Evolutionary conservation across 2,797 vertebrate species (phyloP).

Genomic region (Danio tinwini): DNA sequence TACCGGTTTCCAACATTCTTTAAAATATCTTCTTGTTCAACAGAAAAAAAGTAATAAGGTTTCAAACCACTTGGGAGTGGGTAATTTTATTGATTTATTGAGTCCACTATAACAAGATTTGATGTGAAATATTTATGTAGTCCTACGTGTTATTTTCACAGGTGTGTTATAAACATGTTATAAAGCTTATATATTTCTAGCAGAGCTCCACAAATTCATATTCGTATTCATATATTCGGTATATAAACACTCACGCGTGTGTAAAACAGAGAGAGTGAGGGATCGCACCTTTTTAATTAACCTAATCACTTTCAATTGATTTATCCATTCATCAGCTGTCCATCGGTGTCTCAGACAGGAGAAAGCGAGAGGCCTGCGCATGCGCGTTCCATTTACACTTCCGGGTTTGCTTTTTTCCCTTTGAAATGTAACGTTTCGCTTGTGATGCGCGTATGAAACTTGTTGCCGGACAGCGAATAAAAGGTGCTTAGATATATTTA

Average conservation of each 20-base stretch:
- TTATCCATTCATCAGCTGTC: neutral
- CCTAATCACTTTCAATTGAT: neutral
- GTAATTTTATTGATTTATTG: no score
- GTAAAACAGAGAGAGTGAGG: neutral
- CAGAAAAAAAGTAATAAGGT: no score
- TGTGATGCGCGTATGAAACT: conserved; percentile 10
- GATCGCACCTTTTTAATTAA: neutral
- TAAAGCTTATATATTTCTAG: neutral
- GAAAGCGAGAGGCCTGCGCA: neutral
- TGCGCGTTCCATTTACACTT: conserved; percentile 29
- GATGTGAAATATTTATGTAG: no score
- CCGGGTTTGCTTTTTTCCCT: conserved; percentile 26
- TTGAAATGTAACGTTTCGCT: conserved; percentile 21
- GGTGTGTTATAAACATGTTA: no score
- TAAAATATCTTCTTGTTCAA: no score
- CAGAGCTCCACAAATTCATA: neutral
- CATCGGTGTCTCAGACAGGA: neutral
- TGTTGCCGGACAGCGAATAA: neutral
- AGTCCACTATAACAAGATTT: no score
- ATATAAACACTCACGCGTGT: neutral
- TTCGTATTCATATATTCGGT: neutral
- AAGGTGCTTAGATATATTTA: neutral
- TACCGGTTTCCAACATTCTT: no score
- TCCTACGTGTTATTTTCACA: no score
- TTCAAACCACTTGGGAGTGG: no score